Base-by-base conservation (phyloP, 2,888 invertebrate species). In the Minunthozetes semirufus region DNA sequence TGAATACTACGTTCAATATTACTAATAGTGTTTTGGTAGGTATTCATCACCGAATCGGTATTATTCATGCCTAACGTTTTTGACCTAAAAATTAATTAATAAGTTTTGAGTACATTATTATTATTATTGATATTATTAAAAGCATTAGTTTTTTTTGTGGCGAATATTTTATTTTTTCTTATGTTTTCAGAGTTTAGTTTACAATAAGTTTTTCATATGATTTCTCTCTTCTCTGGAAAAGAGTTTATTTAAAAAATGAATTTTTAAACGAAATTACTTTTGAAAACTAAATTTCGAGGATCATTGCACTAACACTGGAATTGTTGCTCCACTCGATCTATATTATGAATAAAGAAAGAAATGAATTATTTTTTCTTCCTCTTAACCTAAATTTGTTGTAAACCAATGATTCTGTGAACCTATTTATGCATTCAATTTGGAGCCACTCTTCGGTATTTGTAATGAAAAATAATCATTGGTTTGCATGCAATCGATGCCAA, bases 51-150 rank as follows among this genome's bases (percentile, higher is more conserved):
- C 33, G 4, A 50, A 19, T 50, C 19, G 50, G 6, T 13, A 22
- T n/a, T 33, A 61, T 61, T 61, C 27, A 61, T 27, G 61, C 61
- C 17, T 17, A 61, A 61, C 15, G 27, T 29, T 61, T 59, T 61
- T 61, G 61, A 61, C 61, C 61, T 61, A 61, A 61, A 61, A 61
- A 61, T 61, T 61, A 61, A 61, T 61, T 61, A 61, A 61, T 61
- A 61, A 59, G n/a, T n/a, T n/a, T n/a, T n/a, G n/a, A 59, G 19
- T 59, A 25, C 4, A 53, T 19, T 53, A 53, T 53, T 53, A 53
- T 53, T 53, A 1, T 8, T n/a, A n/a, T n/a, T n/a, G n/a, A 2
- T 19, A n/a, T 53, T 53, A 15, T 19, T 53, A n/a, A 5, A 22
- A 25, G 13, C 25, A 11, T 25, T 25, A 22, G 19, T 25, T 56